phyloP scores from a whole-genome alignment of 2,113 vertebrate genomes.

The Miniopterus natalensis region DNA sequence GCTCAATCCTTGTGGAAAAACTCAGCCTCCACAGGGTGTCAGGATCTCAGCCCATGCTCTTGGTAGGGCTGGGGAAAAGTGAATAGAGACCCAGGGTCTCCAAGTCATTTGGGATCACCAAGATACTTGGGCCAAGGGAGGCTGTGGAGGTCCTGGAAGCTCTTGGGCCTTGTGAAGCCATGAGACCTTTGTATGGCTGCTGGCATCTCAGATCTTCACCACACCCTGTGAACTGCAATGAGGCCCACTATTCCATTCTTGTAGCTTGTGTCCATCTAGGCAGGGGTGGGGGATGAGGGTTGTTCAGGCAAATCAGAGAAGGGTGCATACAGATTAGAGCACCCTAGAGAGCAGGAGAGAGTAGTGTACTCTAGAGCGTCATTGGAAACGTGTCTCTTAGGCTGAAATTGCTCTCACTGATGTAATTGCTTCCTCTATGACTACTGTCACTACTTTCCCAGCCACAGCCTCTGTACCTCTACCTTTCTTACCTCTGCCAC shows the following conservation, averaged over 20 bases:
- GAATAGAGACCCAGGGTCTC: not conserved
- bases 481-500: not conserved
- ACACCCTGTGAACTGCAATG: not conserved
- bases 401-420: not conserved
- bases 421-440: not conserved
- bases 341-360: not conserved
- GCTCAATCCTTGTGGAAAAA: not conserved
- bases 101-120: not conserved
- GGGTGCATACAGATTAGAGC: not conserved
- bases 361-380: not conserved
- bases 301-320: not conserved
- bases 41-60: not conserved
- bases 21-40: not conserved
- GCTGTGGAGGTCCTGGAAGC: not conserved
- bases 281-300: not conserved
- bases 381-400: not conserved
- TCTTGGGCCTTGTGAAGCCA: not conserved
- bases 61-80: not conserved
- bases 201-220: not conserved
- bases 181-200: not conserved
- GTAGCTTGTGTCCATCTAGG: not conserved
- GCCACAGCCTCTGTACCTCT: not conserved
- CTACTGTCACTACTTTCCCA: not conserved
- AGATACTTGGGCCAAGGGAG: not conserved
- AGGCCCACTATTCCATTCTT: not conserved